Evolutionary conservation across 2,113 vertebrate species (phyloP).

Genomic region (Struthidea cinerea): DNA sequence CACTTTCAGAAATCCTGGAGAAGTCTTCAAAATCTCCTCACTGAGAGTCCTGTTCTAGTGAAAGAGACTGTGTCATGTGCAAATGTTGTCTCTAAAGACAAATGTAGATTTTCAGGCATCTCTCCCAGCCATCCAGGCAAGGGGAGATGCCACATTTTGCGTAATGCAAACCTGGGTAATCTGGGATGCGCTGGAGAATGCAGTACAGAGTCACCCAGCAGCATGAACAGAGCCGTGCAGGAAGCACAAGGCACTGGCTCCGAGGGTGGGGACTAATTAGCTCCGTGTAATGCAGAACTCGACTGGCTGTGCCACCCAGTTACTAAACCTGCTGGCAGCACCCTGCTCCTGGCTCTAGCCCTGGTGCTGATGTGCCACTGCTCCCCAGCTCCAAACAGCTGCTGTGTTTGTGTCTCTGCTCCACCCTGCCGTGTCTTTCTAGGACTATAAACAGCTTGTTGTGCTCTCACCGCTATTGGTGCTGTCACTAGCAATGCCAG

Average conservation of each 20-base stretch:
- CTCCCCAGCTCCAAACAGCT: neutral
- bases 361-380: slow-evolving; percentile 32
- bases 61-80: neutral
- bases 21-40: neutral
- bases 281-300: neutral
- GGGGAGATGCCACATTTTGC: neutral
- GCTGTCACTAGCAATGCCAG: neutral
- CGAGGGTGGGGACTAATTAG: neutral
- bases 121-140: neutral
- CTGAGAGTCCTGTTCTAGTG: neutral
- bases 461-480: neutral
- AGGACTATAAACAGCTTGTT: neutral
- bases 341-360: neutral
- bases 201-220: neutral
- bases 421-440: neutral
- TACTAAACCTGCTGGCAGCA: neutral
- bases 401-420: neutral
- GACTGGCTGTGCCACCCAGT: neutral
- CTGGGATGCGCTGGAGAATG: neutral
- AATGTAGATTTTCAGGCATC: neutral
- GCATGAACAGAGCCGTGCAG: neutral
- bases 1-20: neutral
- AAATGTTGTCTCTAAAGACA: neutral
- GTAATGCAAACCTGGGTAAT: neutral
- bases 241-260: neutral